Conservation (phyloP, 1,140 invertebrate genomes). For the Anastrepha obliqua region DNA sequence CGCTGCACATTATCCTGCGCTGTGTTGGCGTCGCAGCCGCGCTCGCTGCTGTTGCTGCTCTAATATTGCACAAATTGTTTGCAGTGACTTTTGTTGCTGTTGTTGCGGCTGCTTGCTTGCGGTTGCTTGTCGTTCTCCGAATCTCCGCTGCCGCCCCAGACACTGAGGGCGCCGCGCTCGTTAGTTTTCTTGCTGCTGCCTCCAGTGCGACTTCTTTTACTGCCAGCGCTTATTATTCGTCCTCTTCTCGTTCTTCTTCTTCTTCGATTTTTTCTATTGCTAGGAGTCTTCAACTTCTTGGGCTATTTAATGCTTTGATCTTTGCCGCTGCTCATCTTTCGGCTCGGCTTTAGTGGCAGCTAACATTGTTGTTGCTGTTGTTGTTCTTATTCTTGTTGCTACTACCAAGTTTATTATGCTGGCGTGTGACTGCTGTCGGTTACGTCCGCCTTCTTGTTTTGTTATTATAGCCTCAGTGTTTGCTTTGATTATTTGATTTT, state of each 20-base stretch:
- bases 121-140: background rate
- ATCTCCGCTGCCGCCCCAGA: background rate
- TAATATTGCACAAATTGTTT: conserved; percentile 31
- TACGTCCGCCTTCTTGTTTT: background rate
- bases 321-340: conserved; percentile 32
- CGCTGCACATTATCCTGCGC: conserved; percentile 24
- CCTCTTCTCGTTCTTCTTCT: background rate
- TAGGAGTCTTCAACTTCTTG: background rate
- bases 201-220: background rate
- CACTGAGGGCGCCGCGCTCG: background rate
- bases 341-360: background rate
- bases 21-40: background rate
- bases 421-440: background rate
- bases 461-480: conserved; percentile 26
- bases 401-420: conserved; percentile 3
- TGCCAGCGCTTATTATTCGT: background rate
- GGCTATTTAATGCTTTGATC: conserved; percentile 42
- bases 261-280: background rate
- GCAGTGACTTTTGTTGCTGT: background rate
- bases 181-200: background rate
- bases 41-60: background rate
- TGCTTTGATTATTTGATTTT: conserved; percentile 47
- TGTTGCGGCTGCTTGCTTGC: background rate
- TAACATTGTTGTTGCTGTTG: conserved; percentile 29
- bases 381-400: background rate